Evolutionary conservation across 2,113 vertebrate species (phyloP), one percentile per base, ranked within the genome.

Genomic region (Cyprinodon variegatus): DNA sequence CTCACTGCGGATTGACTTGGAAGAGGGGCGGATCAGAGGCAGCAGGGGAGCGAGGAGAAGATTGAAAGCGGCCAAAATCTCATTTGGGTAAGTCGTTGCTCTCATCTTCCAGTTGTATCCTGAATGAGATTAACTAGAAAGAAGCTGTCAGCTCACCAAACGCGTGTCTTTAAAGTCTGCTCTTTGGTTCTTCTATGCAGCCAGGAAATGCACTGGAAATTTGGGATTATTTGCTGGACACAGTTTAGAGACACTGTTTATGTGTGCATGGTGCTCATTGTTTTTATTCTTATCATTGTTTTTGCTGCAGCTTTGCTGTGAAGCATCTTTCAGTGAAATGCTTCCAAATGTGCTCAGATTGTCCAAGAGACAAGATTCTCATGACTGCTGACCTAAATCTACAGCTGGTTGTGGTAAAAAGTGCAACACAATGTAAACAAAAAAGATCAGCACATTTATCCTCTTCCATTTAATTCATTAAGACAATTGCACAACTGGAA

Each of bases 1-100:
- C 79, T 68, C 82, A 86, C 76, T 89, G 92, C 90, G 86, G 86
- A 89, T 85, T 88, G 87, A 90, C 86, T 85, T 67, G 84, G 57
- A 40, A 57, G 63, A 81, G 81, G 79, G 75, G 81, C 74, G 81
- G 75, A 83, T 68, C 76, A 48, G 76, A 66, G 65, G 63, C 73
- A 45, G 15, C 57, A 65, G 78, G 78, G 53, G 78, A 75, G 81
- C 80, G 50, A 85, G 76, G 81, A 79, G 83, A 85, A 74, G 72
- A 88, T 86, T 65, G 81, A 75, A 64, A 77, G 77, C 86, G 87
- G 78, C 15, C 76, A 83, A 83, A 81, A 86, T 79, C 85, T 74
- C 62, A 80, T 88, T 80, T 81, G 67, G 89, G 92, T 93, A 92
- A 92, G 90, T 87, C 83, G 62, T 74, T 36, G 45, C 64, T 29